Evolutionary conservation across 2,113 vertebrate species (phyloP).

Genomic region (Phrynosoma blainvillii): DNA sequence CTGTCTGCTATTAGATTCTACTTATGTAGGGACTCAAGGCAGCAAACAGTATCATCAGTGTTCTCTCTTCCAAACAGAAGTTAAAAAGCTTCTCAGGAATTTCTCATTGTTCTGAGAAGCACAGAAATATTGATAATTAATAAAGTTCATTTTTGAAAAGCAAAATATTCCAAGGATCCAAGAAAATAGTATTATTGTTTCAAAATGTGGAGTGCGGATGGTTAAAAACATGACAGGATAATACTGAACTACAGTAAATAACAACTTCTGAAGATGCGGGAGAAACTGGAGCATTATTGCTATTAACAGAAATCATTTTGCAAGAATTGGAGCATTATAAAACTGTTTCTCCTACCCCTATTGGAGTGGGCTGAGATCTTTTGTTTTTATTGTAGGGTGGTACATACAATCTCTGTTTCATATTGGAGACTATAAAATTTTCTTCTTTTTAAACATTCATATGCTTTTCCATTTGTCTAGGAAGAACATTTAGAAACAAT

Average conservation of each 20-base stretch:
- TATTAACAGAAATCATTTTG: conserved; percentile 50
- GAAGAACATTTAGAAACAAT: neutral
- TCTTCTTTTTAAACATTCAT: neutral
- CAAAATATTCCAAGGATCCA: conserved; percentile 36
- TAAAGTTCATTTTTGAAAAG: neutral
- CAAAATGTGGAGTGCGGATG: neutral
- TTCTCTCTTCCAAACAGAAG: too few relatives aligned
- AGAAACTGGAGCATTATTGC: conserved; percentile 36
- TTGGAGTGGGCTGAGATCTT: neutral
- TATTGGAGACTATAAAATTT: conserved; percentile 29
- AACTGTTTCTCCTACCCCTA: neutral
- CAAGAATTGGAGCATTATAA: conserved; percentile 22
- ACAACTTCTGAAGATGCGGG: conserved; percentile 33
- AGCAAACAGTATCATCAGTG: too few relatives aligned
- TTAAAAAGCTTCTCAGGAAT: neutral
- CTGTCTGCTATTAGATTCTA: neutral
- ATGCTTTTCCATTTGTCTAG: neutral
- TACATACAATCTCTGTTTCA: neutral
- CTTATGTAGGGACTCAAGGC: neutral
- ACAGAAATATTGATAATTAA: conserved; percentile 26
- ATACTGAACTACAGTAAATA: conserved; percentile 51
- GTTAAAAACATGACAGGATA: conserved; percentile 45
- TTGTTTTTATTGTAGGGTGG: neutral
- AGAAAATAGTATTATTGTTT: conserved; percentile 37
- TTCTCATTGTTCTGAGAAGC: neutral